Conservation (phyloP, 2,797 vertebrate species). For the Thripadectes ignobilis region DNA sequence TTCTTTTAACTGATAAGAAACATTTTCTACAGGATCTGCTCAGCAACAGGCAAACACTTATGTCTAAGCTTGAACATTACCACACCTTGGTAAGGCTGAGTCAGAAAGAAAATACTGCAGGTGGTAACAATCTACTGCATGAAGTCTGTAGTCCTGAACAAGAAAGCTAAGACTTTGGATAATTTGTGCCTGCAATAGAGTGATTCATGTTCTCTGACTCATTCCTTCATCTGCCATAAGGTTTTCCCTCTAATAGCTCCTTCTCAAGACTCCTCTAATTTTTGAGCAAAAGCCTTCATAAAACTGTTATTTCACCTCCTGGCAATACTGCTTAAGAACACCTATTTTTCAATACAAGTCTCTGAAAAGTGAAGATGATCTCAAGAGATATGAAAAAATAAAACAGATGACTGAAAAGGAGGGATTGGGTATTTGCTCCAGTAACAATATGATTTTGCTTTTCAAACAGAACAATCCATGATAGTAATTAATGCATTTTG, state of each 20-base stretch:
- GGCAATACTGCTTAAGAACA: not conserved
- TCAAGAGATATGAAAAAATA: not conserved
- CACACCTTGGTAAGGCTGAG: constrained; percentile 4
- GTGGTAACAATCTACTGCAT: not conserved
- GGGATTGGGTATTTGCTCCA: not conserved
- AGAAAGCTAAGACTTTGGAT: not conserved
- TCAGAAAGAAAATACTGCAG: constrained; percentile 27
- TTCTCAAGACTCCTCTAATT: not conserved
- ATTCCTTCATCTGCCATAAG: not conserved
- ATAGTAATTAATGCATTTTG: not conserved
- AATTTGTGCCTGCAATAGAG: not conserved
- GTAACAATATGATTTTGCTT: not conserved
- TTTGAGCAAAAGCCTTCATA: not conserved
- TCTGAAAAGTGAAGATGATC: not conserved
- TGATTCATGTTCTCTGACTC: not conserved
- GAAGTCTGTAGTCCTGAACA: not conserved
- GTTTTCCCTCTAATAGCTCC: not conserved
- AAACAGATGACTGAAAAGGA: not conserved
- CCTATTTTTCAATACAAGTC: not conserved
- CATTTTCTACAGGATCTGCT: not conserved
- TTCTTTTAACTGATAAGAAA: not conserved
- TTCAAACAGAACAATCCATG: not conserved
- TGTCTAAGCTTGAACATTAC: not conserved
- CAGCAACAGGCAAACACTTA: not conserved
- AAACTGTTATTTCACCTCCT: not conserved